Evolutionary conservation across 2,797 vertebrate species (phyloP), one percentile per base, ranked within the genome.

Genomic region (Phataginus tetradactyla): DNA sequence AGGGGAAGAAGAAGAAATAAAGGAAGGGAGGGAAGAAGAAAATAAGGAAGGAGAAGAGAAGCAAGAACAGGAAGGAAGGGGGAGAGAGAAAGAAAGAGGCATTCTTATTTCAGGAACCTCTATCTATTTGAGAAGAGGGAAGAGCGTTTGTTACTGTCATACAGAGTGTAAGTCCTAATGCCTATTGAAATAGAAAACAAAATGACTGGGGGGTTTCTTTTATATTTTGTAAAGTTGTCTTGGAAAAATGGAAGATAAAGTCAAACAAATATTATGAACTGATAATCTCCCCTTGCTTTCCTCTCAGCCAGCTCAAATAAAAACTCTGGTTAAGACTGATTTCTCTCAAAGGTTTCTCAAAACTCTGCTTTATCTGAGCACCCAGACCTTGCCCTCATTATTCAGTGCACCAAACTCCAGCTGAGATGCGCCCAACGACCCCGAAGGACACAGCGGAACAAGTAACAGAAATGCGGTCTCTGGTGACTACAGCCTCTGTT

Each of bases 211-310:
- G 29, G 37, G 86, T 39, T 55, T 69, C 45, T 20, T 83, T 87
- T 79, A 20, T 21, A 9, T 3, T 29, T 95, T 39, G 1, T 74
- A 2, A 78, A 45, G n/a, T 90, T 86, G 95, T 53, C 83, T 93
- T 51, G 37, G 53, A 61, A 39, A 63, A 97, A 92, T 75, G 42
- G 55, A 12, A 13, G 86, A 89, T 0, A 0, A 15, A 71, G 84
- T 34, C 66, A 87, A 51, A 51, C 34, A 72, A 96, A 25, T 25
- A 32, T 34, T 32, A n/a, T 14, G 55, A 86, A n/a, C 14, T 86
- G 88, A 69, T 90, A 29, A 17, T 92, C 39, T 96, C 45, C 23
- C 21, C 68, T 86, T 86, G 96, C 57, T 92, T 94, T 94, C 32
- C 63, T 68, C 83, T 39, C 1, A 11, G 74, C 0, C 1, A 20